A percentile compares a stretch with the other conserved stretches of the same genome.
Evolutionary conservation across 2,888 invertebrate genomes (phyloP).

Genomic region (Leucoma salicis): DNA sequence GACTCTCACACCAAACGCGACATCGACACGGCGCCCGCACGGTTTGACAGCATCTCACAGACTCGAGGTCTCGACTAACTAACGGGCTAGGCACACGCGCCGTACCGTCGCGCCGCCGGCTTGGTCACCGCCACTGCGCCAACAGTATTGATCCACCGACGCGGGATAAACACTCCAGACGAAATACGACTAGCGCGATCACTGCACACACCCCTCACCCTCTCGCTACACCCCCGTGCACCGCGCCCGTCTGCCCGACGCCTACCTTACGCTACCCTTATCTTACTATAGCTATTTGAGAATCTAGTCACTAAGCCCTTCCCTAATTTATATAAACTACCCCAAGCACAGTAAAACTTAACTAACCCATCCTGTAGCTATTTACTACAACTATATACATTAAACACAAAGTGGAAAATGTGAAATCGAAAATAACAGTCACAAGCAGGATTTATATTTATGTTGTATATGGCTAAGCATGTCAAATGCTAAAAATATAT

Average conservation of each 20-base stretch:
- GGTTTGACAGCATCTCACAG: constrained; percentile 80
- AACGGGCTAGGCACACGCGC: constrained; percentile 64
- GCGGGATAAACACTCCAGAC: constrained; percentile 82
- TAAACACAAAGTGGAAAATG: no score
- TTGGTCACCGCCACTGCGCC: constrained; percentile 80
- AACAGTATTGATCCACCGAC: constrained; percentile 80
- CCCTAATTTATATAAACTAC: not conserved
- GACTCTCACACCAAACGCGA: constrained; percentile 77
- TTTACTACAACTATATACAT: no score
- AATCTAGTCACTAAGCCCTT: constrained; percentile 52
- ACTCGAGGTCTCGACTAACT: constrained; percentile 71
- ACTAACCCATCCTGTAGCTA: no score
- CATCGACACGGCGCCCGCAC: constrained; percentile 77
- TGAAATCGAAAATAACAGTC: no score
- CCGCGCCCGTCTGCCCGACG: constrained; percentile 57
- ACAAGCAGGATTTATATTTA: no score
- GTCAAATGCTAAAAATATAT: no score
- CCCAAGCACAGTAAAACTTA: no score
- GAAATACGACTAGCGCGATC: constrained; percentile 79
- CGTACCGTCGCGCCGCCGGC: constrained; percentile 75
- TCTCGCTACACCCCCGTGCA: constrained; percentile 46
- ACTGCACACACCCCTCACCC: constrained; percentile 74
- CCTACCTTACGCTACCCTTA: constrained; percentile 49
- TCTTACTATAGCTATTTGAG: constrained; percentile 39
- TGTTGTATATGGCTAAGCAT: no score